A percentile compares a stretch with the other conserved stretches of the same genome.
Evolutionary conservation across 2,797 vertebrate genomes (phyloP).

Genomic region (Ispidina picta): DNA sequence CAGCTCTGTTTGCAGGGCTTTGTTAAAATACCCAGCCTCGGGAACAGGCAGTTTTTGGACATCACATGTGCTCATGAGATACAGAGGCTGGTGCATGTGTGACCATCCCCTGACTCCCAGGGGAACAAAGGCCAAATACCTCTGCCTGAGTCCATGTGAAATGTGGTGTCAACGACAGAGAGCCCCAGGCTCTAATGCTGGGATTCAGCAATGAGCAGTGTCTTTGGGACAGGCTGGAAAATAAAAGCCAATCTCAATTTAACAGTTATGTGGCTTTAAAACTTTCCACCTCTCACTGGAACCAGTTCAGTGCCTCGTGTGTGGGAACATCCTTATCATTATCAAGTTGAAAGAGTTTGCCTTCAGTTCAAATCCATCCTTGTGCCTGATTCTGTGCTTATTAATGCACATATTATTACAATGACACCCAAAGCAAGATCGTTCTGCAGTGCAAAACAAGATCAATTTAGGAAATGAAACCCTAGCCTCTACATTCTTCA

Average conservation of each 20-base stretch:
- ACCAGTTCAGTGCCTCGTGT: neutral
- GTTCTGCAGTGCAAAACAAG: neutral
- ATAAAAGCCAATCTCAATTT: neutral
- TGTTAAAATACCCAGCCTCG: neutral
- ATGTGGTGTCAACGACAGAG: neutral
- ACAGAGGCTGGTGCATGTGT: neutral
- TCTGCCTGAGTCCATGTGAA: neutral
- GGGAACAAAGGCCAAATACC: neutral
- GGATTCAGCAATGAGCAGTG: neutral
- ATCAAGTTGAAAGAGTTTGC: neutral
- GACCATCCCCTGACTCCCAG: neutral
- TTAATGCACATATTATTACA: neutral
- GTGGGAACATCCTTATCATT: neutral
- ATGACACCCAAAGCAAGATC: neutral
- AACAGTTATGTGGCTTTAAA: neutral
- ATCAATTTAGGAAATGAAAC: neutral
- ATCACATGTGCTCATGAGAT: rapidly evolving
- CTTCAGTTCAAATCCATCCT: neutral
- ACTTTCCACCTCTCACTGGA: neutral
- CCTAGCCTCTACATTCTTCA: neutral
- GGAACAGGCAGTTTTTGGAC: neutral
- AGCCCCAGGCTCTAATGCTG: neutral
- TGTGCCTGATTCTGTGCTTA: neutral
- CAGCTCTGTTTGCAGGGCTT: neutral
- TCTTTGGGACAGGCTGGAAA: neutral